phyloP scores from a whole-genome alignment of 1,140 invertebrate genomes.

The Pogonomyrmex californicus region DNA sequence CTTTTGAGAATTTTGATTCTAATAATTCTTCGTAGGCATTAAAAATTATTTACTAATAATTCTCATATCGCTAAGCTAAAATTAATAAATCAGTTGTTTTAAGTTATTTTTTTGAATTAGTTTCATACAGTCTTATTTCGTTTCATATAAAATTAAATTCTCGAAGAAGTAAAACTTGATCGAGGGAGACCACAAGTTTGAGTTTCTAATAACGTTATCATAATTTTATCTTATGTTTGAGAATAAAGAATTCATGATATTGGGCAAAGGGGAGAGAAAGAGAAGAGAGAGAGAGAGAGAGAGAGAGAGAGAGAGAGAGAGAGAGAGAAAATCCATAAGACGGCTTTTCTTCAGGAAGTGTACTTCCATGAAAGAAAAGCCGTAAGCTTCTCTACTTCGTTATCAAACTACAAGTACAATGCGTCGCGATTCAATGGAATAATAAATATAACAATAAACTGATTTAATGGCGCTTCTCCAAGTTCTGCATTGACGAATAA shows the following conservation, averaged over 20 bases:
- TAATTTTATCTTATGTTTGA: slow-evolving; percentile 6
- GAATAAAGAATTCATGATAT: slow-evolving; percentile 47
- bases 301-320: not conserved
- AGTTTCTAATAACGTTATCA: slow-evolving; percentile 36
- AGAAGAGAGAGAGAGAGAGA: not conserved
- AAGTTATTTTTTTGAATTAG: not conserved
- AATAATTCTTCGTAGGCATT: not conserved
- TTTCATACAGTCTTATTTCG: not conserved
- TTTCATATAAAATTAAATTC: not conserved
- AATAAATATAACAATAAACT: slow-evolving; percentile 53
- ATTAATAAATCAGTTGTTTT: not conserved
- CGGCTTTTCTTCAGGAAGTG: slow-evolving; percentile 43
- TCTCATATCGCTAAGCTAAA: not conserved
- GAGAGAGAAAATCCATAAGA: slow-evolving; percentile 19
- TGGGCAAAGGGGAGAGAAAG: not conserved
- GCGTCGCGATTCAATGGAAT: slow-evolving; percentile 20
- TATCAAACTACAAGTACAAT: slow-evolving; percentile 52
- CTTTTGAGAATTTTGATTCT: not conserved
- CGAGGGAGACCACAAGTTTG: not conserved
- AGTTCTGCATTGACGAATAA: not conserved
- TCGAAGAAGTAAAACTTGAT: not conserved
- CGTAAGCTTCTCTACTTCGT: slow-evolving; percentile 53
- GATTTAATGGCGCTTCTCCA: not conserved
- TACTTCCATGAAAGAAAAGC: slow-evolving; percentile 23
- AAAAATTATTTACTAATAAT: no score